Conservation (phyloP, 35 echinoderm and acorn worm genomes). For the Hemicentrotus pulcherrimus region DNA sequence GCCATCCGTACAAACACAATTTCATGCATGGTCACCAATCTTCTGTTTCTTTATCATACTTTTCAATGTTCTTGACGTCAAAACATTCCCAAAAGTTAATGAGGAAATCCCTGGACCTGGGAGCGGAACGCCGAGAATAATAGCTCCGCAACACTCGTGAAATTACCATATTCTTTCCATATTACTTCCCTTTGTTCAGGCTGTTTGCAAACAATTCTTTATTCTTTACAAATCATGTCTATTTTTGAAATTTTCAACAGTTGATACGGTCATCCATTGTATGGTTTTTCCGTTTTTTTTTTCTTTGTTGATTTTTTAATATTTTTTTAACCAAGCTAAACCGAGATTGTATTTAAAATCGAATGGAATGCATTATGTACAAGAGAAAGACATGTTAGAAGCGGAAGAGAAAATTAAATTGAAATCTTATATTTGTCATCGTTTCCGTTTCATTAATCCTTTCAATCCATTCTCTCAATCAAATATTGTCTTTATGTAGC, state of each 20-base stretch:
- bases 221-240: constrained; percentile 20
- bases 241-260: constrained; percentile 14
- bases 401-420: background rate
- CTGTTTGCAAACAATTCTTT: constrained; percentile 11
- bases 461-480: background rate
- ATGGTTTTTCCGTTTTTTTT: background rate
- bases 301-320: constrained; percentile 17
- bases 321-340: background rate
- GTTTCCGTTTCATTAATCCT: constrained; percentile 12
- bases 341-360: background rate
- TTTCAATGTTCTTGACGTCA: constrained; percentile 46
- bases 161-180: constrained; percentile 45
- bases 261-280: constrained; percentile 24
- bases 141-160: constrained; percentile 31
- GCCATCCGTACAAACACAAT: constrained; percentile 54
- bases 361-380: background rate
- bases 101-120: constrained; percentile 18
- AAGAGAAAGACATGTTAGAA: background rate
- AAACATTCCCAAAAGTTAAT: constrained; percentile 45
- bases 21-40: constrained; percentile 54
- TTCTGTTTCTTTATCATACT: constrained; percentile 45
- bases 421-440: background rate
- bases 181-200: constrained; percentile 23
- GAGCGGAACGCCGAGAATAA: constrained; percentile 29
- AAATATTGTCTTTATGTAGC: background rate